Conservation (phyloP, 2,797 vertebrate genomes). For the Platalea minor region DNA sequence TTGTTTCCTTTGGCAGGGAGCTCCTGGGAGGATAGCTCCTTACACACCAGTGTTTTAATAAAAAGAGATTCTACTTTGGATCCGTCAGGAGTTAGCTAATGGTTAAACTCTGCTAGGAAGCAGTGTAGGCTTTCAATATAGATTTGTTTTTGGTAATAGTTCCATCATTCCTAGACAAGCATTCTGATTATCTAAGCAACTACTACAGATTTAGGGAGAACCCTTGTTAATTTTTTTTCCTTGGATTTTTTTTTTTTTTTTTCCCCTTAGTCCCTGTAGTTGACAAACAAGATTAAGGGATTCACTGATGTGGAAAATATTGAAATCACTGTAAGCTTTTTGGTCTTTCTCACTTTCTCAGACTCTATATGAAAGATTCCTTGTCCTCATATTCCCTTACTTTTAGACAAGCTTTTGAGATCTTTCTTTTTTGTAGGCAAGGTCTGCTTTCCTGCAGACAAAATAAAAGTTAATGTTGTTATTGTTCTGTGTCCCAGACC, state of each 20-base stretch:
- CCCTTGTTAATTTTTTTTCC: neutral
- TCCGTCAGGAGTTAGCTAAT: neutral
- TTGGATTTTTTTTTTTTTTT: neutral
- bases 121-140: neutral
- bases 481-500: neutral
- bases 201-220: neutral
- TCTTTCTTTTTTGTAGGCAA: conserved; percentile 5
- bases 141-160: conserved; percentile 13
- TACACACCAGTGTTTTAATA: neutral
- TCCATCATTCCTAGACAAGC: neutral
- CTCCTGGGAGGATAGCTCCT: neutral
- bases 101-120: neutral
- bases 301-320: conserved; percentile 25
- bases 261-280: neutral
- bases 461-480: conserved; percentile 23
- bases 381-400: conserved; percentile 21
- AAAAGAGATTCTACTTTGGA: neutral
- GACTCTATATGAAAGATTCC: neutral
- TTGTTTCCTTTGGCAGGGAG: neutral
- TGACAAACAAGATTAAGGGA: conserved; percentile 44
- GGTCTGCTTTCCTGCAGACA: neutral
- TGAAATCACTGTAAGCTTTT: conserved; percentile 36
- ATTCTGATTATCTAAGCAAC: neutral
- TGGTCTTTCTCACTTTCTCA: conserved; percentile 21
- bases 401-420: conserved; percentile 9